These are phyloP conservation scores for Macropus fuliginosus DNA, from an alignment of 2,797 vertebrate genomes.

Conservation along the genomic window DNA sequence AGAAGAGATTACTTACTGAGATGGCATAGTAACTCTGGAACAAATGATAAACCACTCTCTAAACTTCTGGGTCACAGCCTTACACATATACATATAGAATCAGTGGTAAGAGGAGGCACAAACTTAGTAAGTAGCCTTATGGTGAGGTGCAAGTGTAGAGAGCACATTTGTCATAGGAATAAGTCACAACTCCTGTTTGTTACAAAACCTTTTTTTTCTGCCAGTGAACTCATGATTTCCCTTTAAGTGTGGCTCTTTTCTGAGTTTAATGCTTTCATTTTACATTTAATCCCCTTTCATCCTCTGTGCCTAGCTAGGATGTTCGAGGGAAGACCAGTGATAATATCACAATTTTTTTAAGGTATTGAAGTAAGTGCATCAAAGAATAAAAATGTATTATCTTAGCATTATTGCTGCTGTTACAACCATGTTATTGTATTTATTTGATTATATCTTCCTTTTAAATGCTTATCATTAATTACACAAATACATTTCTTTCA, in stretches of 20 bases:
- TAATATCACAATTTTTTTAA: neutral
- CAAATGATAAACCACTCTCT: too few species aligned
- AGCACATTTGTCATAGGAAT: too few species aligned
- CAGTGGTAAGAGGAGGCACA: too few species aligned
- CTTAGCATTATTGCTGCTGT: neutral
- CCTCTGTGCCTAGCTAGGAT: neutral
- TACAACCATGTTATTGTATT: neutral
- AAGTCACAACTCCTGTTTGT: neutral
- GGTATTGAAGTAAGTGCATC: neutral
- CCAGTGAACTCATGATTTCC: neutral
- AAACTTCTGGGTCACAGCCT: too few species aligned
- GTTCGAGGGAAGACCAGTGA: neutral
- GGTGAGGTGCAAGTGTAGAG: too few species aligned
- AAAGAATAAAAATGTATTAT: neutral
- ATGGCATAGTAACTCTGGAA: too few species aligned
- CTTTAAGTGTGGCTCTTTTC: neutral
- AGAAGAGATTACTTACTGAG: too few species aligned
- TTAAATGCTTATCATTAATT: neutral
- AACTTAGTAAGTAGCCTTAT: too few species aligned
- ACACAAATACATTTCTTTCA: neutral
- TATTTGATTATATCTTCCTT: neutral
- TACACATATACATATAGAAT: too few species aligned
- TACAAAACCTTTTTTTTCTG: neutral
- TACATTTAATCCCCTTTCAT: neutral
- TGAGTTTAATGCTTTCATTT: neutral